Conservation (phyloP, 2,113 vertebrate species). For the Panthera leo region DNA sequence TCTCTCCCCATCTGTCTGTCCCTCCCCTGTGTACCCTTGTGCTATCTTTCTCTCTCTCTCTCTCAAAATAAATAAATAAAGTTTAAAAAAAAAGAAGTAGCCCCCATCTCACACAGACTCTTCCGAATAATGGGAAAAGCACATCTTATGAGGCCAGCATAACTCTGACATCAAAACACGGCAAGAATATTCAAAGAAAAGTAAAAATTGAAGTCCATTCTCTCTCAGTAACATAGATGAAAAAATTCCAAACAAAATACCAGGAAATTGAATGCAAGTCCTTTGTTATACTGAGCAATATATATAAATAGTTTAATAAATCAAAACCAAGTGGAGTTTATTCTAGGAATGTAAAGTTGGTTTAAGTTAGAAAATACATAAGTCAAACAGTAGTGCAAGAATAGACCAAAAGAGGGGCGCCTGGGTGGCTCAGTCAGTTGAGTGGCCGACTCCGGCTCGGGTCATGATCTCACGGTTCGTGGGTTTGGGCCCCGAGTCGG, state of each 20-base stretch:
- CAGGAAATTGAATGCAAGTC: not conserved
- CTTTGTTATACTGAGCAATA: not conserved
- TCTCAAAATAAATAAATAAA: no score
- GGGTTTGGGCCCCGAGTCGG: no score
- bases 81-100: not conserved
- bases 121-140: not conserved
- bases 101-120: not conserved
- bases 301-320: not conserved
- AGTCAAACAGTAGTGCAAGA: not conserved
- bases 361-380: not conserved
- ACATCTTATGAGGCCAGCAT: not conserved
- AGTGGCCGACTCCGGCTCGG: no score
- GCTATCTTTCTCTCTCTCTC: no score
- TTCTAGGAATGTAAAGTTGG: not conserved
- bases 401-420: not conserved
- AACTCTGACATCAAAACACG: not conserved
- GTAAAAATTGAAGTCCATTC: not conserved
- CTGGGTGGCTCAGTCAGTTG: no score
- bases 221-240: not conserved
- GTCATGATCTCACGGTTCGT: no score
- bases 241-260: not conserved
- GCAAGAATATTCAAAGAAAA: not conserved
- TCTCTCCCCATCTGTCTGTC: no score
- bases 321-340: not conserved
- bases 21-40: no score